These are phyloP conservation scores for Nestor notabilis DNA, from an alignment of 2,113 vertebrate genomes.

Conservation along the genomic window DNA sequence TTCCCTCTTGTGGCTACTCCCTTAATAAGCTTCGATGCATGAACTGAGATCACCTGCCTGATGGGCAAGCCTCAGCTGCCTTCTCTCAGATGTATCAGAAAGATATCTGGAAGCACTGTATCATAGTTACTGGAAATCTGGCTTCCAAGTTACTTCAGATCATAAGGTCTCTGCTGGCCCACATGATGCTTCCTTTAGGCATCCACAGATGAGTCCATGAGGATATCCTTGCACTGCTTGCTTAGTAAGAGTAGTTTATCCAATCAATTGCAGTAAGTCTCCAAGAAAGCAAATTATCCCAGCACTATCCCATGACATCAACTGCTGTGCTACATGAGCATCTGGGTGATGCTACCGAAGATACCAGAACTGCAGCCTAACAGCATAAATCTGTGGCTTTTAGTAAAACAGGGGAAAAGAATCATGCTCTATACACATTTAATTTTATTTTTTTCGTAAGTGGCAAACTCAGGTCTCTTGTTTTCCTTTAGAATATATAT, in stretches of 20 bases:
- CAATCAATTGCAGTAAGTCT: not conserved
- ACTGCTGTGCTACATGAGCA: not conserved
- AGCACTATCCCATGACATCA: not conserved
- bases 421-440: accelerated
- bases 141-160: not conserved
- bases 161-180: not conserved
- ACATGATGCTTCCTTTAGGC: not conserved
- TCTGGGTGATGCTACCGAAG: not conserved
- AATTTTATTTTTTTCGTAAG: not conserved
- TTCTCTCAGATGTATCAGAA: not conserved
- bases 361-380: not conserved
- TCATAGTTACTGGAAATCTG: not conserved
- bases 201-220: not conserved
- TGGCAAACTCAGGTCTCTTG: not conserved
- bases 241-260: not conserved
- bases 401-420: not conserved
- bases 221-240: not conserved
- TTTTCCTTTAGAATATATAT: not conserved
- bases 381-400: not conserved
- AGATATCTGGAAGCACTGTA: not conserved
- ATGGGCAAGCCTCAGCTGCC: not conserved
- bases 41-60: not conserved
- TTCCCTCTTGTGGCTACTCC: not conserved
- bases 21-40: not conserved
- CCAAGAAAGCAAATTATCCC: not conserved